phyloP scores from a whole-genome alignment of 2,797 vertebrate genomes.

The Syngnathus rostellatus region DNA sequence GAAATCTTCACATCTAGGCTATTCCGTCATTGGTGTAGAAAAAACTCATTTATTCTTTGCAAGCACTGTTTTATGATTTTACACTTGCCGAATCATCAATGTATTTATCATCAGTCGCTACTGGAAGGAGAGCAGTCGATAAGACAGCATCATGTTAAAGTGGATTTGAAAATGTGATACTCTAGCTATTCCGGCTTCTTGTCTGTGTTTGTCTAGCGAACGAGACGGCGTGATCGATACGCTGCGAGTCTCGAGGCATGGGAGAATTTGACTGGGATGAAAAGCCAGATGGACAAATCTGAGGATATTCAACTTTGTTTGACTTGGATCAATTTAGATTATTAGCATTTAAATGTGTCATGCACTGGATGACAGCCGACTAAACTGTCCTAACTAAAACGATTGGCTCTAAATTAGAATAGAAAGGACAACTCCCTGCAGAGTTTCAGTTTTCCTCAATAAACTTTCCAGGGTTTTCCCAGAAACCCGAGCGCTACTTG shows the following conservation, averaged over 20 bases:
- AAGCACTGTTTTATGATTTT: too few species aligned
- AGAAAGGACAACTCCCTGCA: not conserved
- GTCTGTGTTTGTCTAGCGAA: slow-evolving; percentile 32
- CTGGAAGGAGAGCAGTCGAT: slow-evolving; percentile 37
- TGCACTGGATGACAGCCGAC: not conserved
- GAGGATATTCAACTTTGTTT: not conserved
- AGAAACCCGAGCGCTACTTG: slow-evolving; percentile 18
- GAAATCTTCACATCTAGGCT: slow-evolving; percentile 29
- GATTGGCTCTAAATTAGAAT: not conserved
- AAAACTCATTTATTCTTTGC: too few species aligned
- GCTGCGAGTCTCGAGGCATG: slow-evolving; percentile 25
- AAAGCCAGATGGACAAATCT: slow-evolving; percentile 18
- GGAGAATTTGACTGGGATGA: slow-evolving; percentile 24
- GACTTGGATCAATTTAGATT: not conserved
- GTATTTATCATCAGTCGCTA: slow-evolving; percentile 45
- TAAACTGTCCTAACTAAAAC: not conserved
- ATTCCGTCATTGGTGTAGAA: slow-evolving; percentile 28
- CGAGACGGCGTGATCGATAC: slow-evolving; percentile 40
- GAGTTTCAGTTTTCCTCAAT: not conserved
- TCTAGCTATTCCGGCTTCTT: slow-evolving; percentile 23
- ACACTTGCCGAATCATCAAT: slow-evolving; percentile 23
- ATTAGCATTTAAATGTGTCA: not conserved
- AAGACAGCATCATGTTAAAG: slow-evolving; percentile 34
- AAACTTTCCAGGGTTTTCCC: slow-evolving; percentile 17
- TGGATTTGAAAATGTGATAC: slow-evolving; percentile 45